Evolutionary conservation across 2,113 vertebrate genomes (phyloP).

Genomic region (Cheirogaleus medius): DNA sequence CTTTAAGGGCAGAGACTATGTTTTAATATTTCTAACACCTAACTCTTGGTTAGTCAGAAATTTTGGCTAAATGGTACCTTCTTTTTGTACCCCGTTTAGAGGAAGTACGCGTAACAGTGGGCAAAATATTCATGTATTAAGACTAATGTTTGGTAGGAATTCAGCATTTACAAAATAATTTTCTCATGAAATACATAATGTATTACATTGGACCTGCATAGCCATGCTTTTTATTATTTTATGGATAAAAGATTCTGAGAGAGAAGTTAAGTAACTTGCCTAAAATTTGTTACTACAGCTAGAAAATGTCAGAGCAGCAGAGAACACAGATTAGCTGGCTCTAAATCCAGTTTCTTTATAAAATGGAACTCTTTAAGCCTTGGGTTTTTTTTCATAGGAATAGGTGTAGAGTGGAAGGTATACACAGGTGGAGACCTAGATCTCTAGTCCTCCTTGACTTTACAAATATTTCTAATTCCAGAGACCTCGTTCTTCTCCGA

Average conservation of each 20-base stretch:
- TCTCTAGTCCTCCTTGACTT: not conserved
- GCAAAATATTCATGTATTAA: conserved; percentile 15
- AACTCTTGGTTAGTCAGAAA: not conserved
- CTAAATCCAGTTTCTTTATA: not conserved
- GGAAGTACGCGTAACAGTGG: not conserved
- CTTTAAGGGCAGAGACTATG: not conserved
- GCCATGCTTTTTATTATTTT: conserved; percentile 7
- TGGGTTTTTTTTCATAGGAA: not conserved
- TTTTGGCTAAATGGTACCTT: not conserved
- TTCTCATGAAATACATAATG: conserved; percentile 1
- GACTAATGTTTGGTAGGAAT: not conserved
- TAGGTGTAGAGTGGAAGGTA: not conserved
- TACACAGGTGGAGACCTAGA: not conserved
- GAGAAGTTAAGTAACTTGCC: not conserved
- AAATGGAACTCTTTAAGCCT: not conserved
- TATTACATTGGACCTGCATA: not conserved
- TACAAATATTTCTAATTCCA: not conserved
- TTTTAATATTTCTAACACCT: conserved; percentile 17
- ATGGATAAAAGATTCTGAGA: conserved; percentile 11
- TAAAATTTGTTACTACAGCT: not conserved
- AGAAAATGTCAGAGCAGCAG: not conserved
- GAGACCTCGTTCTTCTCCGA: not conserved
- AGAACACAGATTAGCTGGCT: not conserved
- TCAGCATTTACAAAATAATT: conserved; percentile 20
- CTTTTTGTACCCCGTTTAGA: not conserved